Evolutionary conservation across 2,888 invertebrate genomes (phyloP).

Genomic region (Pheosia gnoma): DNA sequence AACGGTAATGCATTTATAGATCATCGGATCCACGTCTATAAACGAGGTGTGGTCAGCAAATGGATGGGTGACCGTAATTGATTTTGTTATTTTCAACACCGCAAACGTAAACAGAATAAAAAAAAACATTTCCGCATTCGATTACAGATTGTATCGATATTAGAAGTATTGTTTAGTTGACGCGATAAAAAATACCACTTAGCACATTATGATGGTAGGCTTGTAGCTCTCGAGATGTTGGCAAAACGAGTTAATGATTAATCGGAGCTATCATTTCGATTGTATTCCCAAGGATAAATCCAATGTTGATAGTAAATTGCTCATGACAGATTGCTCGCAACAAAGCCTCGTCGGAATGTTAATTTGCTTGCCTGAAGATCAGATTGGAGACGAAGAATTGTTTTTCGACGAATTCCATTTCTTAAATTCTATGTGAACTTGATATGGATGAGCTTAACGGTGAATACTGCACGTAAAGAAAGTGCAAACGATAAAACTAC

Average conservation of each 20-base stretch:
- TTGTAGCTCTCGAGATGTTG: slow-evolving; percentile 10
- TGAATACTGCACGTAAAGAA: background rate
- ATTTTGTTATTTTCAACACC: slow-evolving; percentile 24
- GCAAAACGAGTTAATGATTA: slow-evolving; percentile 36
- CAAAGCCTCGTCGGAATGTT: slow-evolving; percentile 42
- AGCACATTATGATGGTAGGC: slow-evolving; percentile 19
- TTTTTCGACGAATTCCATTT: background rate
- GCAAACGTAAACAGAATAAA: slow-evolving; percentile 26
- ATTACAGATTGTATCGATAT: slow-evolving; percentile 42
- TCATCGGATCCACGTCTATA: slow-evolving; percentile 1
- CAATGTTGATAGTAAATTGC: slow-evolving; percentile 42
- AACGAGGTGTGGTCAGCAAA: slow-evolving; percentile 17
- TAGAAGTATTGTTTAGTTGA: slow-evolving; percentile 27
- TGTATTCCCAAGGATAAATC: slow-evolving; percentile 36
- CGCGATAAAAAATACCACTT: slow-evolving; percentile 31
- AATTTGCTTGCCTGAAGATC: slow-evolving; percentile 41
- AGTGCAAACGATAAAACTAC: background rate
- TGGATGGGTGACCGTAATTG: slow-evolving; percentile 26
- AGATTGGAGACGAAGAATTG: slow-evolving; percentile 30
- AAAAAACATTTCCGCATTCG: slow-evolving; percentile 49
- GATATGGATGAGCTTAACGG: background rate
- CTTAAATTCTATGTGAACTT: background rate
- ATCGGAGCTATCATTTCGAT: slow-evolving; percentile 30
- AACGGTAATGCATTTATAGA: slow-evolving; percentile 7
- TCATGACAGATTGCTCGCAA: slow-evolving; percentile 44